phyloP scores from a whole-genome alignment of 2,797 vertebrate genomes.

The Pampus argenteus region DNA sequence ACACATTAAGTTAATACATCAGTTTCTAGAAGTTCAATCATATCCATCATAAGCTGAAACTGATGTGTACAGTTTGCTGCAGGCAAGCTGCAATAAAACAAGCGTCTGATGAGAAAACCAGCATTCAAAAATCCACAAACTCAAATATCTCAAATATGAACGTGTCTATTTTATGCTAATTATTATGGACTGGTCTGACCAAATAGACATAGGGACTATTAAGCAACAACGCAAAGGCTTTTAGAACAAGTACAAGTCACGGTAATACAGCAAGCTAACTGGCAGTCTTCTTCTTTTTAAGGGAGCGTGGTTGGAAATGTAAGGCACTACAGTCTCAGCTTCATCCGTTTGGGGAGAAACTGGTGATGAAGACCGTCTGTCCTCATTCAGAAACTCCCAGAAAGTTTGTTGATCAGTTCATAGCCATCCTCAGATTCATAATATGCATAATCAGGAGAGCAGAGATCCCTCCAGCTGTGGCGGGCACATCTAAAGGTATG shows the following conservation, averaged over 20 bases:
- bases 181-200: conserved; percentile 25
- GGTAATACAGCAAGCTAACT: conserved; percentile 57
- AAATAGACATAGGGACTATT: conserved; percentile 11
- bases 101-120: conserved; percentile 25
- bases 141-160: conserved; percentile 16
- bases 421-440: conserved; percentile 20
- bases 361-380: conserved; percentile 9
- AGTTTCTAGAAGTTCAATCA: conserved; percentile 1
- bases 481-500: conserved; percentile 23
- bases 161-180: conserved; percentile 15
- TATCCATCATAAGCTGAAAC: conserved; percentile 4
- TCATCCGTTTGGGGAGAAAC: conserved; percentile 35
- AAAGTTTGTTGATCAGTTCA: conserved; percentile 11
- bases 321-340: conserved; percentile 86
- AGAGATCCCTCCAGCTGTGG: conserved; percentile 7
- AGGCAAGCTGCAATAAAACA: conserved; percentile 7
- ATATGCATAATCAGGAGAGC: conserved; percentile 42
- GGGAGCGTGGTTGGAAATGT: conserved; percentile 76
- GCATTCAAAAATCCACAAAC: conserved; percentile 12
- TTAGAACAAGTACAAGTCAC: conserved; percentile 48
- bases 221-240: conserved; percentile 65
- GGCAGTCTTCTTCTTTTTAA: conserved; percentile 72
- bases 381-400: conserved; percentile 38
- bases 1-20: conserved; percentile 6
- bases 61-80: neutral